Percentiles rank a stretch among this genome's conserved stretches.
Evolutionary conservation across 2,113 vertebrate species (phyloP).

Genomic region (Anguilla japonica): DNA sequence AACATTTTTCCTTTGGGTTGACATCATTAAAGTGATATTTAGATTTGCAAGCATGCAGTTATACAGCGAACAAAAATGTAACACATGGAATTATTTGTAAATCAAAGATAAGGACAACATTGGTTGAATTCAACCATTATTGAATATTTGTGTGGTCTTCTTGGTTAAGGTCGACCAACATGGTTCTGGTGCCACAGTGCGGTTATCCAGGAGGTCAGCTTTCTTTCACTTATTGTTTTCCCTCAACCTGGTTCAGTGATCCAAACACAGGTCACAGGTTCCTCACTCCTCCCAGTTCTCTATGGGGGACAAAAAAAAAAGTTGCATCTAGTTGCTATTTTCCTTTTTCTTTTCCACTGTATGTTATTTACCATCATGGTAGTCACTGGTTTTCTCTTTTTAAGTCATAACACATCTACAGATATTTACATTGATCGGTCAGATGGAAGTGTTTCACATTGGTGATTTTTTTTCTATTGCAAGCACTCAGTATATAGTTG

Average conservation of each 20-base stretch:
- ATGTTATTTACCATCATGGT: background rate
- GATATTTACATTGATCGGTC: background rate
- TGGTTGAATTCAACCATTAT: background rate
- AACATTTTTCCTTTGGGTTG: too few species aligned
- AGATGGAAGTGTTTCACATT: background rate
- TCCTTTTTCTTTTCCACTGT: background rate
- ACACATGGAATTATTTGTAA: too few species aligned
- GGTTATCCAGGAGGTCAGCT: conserved; percentile 25
- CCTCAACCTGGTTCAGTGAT: conserved; percentile 48
- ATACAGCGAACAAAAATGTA: too few species aligned
- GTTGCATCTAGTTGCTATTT: background rate
- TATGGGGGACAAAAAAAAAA: conserved; percentile 30
- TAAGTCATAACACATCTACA: background rate
- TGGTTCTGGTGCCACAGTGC: background rate
- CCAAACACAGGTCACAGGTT: conserved; percentile 40
- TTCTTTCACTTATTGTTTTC: conserved; percentile 46
- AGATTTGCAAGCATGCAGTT: too few species aligned
- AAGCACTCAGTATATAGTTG: background rate
- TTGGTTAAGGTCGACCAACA: background rate
- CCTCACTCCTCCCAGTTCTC: conserved; percentile 38
- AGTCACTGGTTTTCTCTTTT: background rate
- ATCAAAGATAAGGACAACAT: background rate
- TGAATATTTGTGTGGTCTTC: background rate
- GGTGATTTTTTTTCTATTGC: background rate
- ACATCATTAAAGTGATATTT: too few species aligned